A percentile compares a stretch with the other conserved stretches of the same genome.
Evolutionary conservation across 2,113 vertebrate genomes (phyloP).

Genomic region (Callocephalon fimbriatum): DNA sequence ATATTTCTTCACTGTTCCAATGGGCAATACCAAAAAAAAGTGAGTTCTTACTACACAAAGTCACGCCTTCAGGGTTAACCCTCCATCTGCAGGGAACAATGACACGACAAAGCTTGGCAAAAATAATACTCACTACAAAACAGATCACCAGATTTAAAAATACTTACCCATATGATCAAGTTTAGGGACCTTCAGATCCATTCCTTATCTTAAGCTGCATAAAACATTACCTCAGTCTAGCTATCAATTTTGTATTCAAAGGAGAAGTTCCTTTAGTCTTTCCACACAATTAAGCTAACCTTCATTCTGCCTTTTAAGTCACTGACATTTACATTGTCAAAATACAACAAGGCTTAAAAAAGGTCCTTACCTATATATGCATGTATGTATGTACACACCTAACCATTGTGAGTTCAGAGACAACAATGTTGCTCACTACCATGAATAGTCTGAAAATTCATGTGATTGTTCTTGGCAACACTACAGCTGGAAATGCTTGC

Average conservation of each 20-base stretch:
- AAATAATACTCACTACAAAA: background rate
- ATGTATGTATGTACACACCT: background rate
- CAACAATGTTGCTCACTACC: background rate
- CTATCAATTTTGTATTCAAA: background rate
- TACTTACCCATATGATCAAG: background rate
- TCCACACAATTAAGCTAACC: background rate
- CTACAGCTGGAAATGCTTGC: conserved; percentile 2
- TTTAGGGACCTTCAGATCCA: background rate
- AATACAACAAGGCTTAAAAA: background rate
- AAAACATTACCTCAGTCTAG: background rate
- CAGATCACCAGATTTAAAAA: background rate
- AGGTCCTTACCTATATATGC: background rate
- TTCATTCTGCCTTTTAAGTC: background rate
- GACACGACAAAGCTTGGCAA: background rate
- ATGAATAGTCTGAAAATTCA: background rate
- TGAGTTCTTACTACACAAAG: background rate
- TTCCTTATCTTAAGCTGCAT: background rate
- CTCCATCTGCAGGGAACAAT: background rate
- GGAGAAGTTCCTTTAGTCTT: background rate
- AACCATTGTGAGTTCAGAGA: background rate
- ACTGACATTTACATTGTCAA: background rate
- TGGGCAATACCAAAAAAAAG: background rate
- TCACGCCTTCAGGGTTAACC: background rate
- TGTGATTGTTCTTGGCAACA: background rate
- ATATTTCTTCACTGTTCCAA: background rate